Base-by-base conservation (phyloP, 2,113 vertebrate genomes). In the Chionomys nivalis region DNA sequence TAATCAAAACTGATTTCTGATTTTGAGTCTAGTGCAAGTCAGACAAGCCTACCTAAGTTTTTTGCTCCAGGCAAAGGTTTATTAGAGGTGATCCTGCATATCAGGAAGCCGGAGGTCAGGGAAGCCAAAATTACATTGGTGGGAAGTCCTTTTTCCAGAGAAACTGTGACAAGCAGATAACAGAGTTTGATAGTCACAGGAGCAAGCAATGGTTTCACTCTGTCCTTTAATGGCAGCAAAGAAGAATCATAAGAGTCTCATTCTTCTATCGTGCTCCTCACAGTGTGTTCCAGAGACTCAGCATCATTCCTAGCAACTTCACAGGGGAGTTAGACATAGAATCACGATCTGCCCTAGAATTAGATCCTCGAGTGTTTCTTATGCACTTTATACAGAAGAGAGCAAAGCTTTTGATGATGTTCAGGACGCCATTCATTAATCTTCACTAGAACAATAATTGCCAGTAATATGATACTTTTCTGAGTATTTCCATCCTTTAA, bases 1-100 rank as follows among this genome's bases (percentile, higher is more conserved):
- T 82, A 77, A 91, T 95, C n/a, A 90, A 58, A 42, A 91, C 12
- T 73, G 23, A 94, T 94, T 95, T 81, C 81, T 88, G 55, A 90
- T 72, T 95, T 79, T 76, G 33, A 92, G 42, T 52, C 58, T 61
- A 86, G 76, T 65, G 1, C 42, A 70, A 10, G 11, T 6, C 36
- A 70, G 63, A 83, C 36, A 47, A 49, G 9, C 68, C 70, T n/a
- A 39, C 75, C 75, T 88, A 77, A 10, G n/a, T 26, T 87, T 26
- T 82, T 21, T 0, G 31, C 0, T 58, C 16, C n/a, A 19, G 47
- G 49, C 36, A 93, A 44, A 88, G 73, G 0, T n/a, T 23, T n/a
- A 23, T 14, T 28, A 33, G 24, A 39, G 89, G 75, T 77, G 28
- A 96, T 31, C 21, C 23, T 65, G 6, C 13, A 39, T 8, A 21